These are phyloP conservation scores for Serinus canaria DNA, from an alignment of 2,113 vertebrate genomes.

Conservation along the genomic window DNA sequence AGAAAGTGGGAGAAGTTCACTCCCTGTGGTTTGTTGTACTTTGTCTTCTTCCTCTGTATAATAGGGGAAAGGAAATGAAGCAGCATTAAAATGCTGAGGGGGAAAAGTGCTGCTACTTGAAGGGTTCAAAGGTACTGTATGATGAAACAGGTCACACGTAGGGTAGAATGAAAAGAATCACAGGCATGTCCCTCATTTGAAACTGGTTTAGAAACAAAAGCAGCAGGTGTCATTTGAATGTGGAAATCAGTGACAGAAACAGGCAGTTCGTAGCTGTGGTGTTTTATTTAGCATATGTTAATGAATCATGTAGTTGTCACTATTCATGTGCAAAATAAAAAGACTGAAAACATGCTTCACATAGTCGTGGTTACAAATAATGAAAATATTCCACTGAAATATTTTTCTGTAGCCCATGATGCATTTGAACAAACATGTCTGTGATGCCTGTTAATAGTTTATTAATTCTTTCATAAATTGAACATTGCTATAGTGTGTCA, in stretches of 20 bases:
- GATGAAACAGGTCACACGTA: background rate
- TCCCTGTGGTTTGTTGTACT: background rate
- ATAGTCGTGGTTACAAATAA: background rate
- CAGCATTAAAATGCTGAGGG: background rate
- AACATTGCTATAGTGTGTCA: background rate
- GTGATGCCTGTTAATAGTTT: background rate
- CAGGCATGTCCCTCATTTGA: background rate
- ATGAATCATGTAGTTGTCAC: background rate
- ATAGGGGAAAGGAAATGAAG: background rate
- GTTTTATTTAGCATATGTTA: background rate
- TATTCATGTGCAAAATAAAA: background rate
- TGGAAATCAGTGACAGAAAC: background rate
- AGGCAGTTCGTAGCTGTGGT: background rate
- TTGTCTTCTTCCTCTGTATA: background rate
- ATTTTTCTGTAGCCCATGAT: background rate
- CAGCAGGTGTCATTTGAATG: background rate
- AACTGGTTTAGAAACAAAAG: background rate
- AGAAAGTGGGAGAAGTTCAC: background rate
- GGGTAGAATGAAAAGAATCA: background rate
- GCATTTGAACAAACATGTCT: background rate
- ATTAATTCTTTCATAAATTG: background rate
- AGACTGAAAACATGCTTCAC: background rate
- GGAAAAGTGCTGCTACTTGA: background rate
- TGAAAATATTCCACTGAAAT: background rate
- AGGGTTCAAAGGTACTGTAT: background rate